Evolutionary conservation across 2,888 invertebrate species (phyloP).

Genomic region (Drosophila trichaetosa): DNA sequence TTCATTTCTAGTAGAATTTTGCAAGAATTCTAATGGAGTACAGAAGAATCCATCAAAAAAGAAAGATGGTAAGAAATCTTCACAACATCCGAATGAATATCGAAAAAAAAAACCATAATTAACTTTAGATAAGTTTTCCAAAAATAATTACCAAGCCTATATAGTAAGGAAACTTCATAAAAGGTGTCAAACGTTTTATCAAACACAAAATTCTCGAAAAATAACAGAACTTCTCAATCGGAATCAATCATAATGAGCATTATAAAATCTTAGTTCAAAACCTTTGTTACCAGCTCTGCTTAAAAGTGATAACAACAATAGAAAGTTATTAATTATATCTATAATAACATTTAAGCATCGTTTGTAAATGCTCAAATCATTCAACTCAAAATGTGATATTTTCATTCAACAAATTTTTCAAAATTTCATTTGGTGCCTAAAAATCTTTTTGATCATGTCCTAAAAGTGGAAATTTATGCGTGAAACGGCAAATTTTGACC

Average conservation of each 20-base stretch:
- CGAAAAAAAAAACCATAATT: neutral
- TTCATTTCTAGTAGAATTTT: conserved; percentile 5
- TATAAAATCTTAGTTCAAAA: neutral
- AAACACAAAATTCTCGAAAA: neutral
- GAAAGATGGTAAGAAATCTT: neutral
- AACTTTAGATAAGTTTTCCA: neutral
- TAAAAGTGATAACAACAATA: neutral
- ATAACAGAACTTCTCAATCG: neutral
- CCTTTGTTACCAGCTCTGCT: neutral
- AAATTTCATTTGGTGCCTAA: neutral
- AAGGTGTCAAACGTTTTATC: neutral
- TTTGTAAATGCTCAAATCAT: neutral
- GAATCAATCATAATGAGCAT: neutral
- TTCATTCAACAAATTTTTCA: conserved; percentile 17
- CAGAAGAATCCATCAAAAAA: neutral
- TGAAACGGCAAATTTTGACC: conserved; percentile 32
- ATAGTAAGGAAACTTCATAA: neutral
- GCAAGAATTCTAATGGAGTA: conserved; percentile 22
- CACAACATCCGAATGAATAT: neutral
- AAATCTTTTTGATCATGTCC: neutral
- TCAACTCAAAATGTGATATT: neutral
- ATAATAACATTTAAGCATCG: neutral
- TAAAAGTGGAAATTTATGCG: conserved; percentile 57
- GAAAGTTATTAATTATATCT: neutral
- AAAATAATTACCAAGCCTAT: neutral